Evolutionary conservation across 2,113 vertebrate species (phyloP).

Genomic region (Pseudonaja textilis): DNA sequence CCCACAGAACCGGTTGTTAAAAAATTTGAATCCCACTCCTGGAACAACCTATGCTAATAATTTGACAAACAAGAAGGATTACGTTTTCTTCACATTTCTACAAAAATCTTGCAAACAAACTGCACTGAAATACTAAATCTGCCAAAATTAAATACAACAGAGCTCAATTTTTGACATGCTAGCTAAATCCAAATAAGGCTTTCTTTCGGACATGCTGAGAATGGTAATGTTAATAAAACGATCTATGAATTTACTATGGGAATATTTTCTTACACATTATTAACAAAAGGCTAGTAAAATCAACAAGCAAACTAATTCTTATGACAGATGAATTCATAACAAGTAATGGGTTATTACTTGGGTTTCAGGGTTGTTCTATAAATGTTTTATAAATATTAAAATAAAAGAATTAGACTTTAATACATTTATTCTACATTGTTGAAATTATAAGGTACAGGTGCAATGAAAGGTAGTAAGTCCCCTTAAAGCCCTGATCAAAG

Average conservation of each 20-base stretch:
- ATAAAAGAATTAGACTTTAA: not conserved
- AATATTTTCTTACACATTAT: not conserved
- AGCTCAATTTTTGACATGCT: not conserved
- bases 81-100: not conserved
- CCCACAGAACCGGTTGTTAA: no score
- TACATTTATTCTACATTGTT: not conserved
- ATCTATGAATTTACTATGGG: not conserved
- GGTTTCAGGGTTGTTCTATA: not conserved
- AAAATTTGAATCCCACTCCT: no score
- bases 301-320: not conserved
- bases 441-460: not conserved
- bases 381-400: not conserved
- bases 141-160: not conserved
- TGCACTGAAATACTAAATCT: not conserved
- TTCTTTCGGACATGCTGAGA: not conserved
- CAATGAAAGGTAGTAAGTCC: not conserved
- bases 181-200: not conserved
- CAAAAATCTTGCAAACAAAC: not conserved
- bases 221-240: not conserved
- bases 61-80: not conserved
- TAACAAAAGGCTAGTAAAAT: not conserved
- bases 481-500: not conserved
- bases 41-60: no score
- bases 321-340: not conserved
- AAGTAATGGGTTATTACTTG: not conserved